Percentiles rank a stretch among this genome's conserved stretches.
Conservation (phyloP, 2,888 invertebrate species). For the Metellina segmentata region DNA sequence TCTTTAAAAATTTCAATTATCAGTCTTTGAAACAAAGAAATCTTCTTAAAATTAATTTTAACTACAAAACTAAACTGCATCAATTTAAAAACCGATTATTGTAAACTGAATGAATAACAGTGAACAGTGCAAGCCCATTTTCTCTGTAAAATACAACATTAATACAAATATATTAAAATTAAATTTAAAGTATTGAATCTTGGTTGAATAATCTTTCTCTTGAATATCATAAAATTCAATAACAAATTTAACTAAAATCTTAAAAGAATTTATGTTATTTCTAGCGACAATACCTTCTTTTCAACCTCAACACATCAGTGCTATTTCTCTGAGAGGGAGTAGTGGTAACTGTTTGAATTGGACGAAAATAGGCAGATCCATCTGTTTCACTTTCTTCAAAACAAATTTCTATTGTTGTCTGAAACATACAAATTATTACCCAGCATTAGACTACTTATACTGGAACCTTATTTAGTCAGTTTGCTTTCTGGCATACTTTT, state of each 20-base stretch:
- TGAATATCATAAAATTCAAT: too few species aligned
- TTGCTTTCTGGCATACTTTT: too few species aligned
- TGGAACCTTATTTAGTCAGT: too few species aligned
- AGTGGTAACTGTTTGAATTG: slow-evolving; percentile 46
- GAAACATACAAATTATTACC: slow-evolving; percentile 18
- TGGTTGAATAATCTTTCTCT: too few species aligned
- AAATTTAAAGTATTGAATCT: too few species aligned
- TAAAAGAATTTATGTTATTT: background rate
- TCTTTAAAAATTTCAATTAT: too few species aligned
- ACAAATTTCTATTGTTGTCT: slow-evolving; percentile 76
- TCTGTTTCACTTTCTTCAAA: slow-evolving; percentile 70
- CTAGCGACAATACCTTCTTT: slow-evolving; percentile 66
- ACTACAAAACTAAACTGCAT: background rate
- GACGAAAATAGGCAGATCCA: slow-evolving; percentile 57
- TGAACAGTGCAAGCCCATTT: background rate
- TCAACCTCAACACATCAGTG: slow-evolving; percentile 69
- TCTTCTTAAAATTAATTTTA: too few species aligned
- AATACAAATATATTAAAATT: too few species aligned
- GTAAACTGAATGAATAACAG: background rate
- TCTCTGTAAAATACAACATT: background rate
- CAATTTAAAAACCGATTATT: background rate
- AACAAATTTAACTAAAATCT: background rate
- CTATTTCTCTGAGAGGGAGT: slow-evolving; percentile 69
- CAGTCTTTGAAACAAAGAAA: too few species aligned
- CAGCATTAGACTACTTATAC: too few species aligned